phyloP scores from a whole-genome alignment of 2,113 vertebrate genomes.

The Notarius quadriscutis region DNA sequence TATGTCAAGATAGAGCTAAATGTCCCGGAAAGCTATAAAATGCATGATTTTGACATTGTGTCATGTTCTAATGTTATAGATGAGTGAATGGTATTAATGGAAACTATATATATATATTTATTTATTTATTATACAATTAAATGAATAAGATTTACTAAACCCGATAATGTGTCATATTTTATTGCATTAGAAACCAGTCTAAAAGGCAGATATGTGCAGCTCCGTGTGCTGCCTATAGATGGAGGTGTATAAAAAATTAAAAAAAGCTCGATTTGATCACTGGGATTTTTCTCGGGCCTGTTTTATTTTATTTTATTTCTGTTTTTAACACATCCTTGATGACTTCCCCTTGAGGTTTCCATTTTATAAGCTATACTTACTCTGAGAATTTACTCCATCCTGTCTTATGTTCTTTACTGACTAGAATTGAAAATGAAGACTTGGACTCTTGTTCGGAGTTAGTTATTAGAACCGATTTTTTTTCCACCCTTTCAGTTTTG shows the following conservation, averaged over 20 bases:
- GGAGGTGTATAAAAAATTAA: conserved; percentile 2
- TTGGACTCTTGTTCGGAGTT: neutral
- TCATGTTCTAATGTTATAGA: conserved; percentile 41
- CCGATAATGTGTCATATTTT: neutral
- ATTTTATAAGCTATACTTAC: neutral
- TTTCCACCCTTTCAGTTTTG: neutral
- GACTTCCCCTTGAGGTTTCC: neutral
- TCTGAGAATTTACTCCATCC: neutral
- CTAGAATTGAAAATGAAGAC: neutral
- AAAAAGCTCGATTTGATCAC: neutral
- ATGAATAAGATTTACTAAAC: neutral
- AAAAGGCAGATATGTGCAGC: neutral
- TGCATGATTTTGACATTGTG: conserved; percentile 50
- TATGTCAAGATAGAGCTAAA: conserved; percentile 31
- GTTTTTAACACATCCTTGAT: neutral
- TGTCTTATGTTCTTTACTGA: neutral
- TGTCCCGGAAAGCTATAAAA: conserved; percentile 43
- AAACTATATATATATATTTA: conserved; percentile 4
- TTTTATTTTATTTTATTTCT: neutral
- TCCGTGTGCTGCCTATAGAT: conserved; percentile 15
- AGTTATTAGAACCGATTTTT: neutral
- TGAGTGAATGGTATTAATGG: conserved; percentile 37
- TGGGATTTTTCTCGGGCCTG: neutral
- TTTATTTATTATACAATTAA: conserved; percentile 39
- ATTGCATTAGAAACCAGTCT: neutral